phyloP scores from a whole-genome alignment of 2,888 invertebrate species.

The Aspidiotus destructor region DNA sequence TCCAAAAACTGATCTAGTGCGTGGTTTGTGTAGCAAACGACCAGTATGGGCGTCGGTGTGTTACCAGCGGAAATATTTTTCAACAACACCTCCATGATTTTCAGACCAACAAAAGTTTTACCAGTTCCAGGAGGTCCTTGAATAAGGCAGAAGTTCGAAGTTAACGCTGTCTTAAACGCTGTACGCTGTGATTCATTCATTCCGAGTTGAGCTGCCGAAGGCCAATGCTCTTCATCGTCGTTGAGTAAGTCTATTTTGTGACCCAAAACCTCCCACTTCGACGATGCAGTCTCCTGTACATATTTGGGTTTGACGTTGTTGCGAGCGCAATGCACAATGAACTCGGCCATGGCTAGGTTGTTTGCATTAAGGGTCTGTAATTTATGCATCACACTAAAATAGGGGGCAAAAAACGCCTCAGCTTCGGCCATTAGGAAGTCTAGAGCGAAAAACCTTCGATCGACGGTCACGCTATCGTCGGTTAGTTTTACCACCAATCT shows the following conservation, averaged over 20 bases:
- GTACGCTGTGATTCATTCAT: conserved; percentile 57
- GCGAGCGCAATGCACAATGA: conserved; percentile 50
- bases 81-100: conserved; percentile 59
- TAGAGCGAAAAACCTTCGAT: not conserved
- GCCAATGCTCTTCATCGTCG: conserved; percentile 34
- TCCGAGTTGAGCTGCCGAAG: conserved; percentile 41
- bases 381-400: conserved; percentile 60
- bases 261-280: conserved; percentile 18
- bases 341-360: conserved; percentile 57
- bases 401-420: conserved; percentile 71
- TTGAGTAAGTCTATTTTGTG: conserved; percentile 23
- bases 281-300: conserved; percentile 37
- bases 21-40: conserved; percentile 77
- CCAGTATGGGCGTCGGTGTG: conserved; percentile 47
- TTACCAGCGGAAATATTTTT: conserved; percentile 44
- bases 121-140: conserved; percentile 87
- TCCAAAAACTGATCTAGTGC: conserved; percentile 78
- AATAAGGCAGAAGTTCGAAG: conserved; percentile 62
- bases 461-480: not conserved
- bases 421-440: conserved; percentile 47
- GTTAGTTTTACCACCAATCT: conserved; percentile 19
- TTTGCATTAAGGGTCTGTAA: conserved; percentile 50
- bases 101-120: conserved; percentile 69
- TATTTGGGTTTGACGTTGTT: conserved; percentile 43
- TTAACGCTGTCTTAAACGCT: conserved; percentile 59